Percentiles rank a stretch among this genome's conserved stretches.
phyloP scores from a whole-genome alignment of 2,113 vertebrate genomes.

The Stigmatopora argus region DNA sequence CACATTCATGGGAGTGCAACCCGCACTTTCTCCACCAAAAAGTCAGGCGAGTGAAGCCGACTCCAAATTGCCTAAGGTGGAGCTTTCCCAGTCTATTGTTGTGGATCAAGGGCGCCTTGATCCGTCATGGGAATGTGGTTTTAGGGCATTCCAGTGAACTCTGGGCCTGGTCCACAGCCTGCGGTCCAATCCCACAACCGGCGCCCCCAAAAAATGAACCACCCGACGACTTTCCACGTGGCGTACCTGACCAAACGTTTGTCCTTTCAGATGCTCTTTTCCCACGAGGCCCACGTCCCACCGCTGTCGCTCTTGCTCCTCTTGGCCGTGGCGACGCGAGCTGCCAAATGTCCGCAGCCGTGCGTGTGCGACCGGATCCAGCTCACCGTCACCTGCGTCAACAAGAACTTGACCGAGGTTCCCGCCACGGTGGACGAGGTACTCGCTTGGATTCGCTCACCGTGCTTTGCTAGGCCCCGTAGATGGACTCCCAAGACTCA shows the following conservation, averaged over 20 bases:
- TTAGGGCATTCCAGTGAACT: conserved; percentile 53
- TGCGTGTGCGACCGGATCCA: conserved; percentile 84
- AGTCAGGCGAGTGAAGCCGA: neutral
- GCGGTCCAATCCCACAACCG: too few species aligned
- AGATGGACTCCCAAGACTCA: neutral
- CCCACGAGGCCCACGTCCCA: conserved; percentile 14
- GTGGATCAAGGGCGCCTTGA: conserved; percentile 46
- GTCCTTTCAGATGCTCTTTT: conserved; percentile 40
- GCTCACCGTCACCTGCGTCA: conserved; percentile 74
- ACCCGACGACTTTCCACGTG: neutral
- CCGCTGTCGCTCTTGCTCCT: conserved; percentile 24
- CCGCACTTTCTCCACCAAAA: neutral
- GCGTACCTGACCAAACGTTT: neutral
- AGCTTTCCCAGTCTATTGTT: conserved; percentile 49
- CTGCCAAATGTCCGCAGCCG: conserved; percentile 71
- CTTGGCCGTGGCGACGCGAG: conserved; percentile 16
- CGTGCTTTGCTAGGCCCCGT: too few species aligned
- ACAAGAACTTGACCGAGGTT: conserved; percentile 77
- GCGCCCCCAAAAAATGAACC: neutral
- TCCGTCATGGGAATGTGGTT: conserved; percentile 57
- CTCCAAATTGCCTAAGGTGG: conserved; percentile 14
- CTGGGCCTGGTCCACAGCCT: conserved; percentile 18
- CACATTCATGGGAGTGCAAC: neutral
- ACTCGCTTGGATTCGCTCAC: neutral
- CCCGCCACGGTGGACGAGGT: conserved; percentile 81